Conservation (phyloP, 2,113 vertebrate species). For the Physeter macrocephalus region DNA sequence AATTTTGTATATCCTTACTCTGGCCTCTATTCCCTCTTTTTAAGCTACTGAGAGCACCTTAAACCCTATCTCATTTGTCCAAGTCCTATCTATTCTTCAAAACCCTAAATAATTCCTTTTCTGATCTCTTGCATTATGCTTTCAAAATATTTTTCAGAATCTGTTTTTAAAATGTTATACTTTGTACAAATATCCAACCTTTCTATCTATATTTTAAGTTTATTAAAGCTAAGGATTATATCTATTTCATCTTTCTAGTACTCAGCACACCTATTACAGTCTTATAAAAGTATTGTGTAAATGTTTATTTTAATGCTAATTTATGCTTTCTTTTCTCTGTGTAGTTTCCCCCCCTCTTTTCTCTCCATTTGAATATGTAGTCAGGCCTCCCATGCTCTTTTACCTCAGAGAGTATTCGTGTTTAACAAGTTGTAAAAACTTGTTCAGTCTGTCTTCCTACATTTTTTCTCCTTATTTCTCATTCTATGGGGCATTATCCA, state of each 20-base stretch:
- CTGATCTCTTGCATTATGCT: background rate
- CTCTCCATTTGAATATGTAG: background rate
- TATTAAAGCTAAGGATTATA: background rate
- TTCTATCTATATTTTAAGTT: background rate
- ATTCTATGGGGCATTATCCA: background rate
- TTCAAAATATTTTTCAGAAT: background rate
- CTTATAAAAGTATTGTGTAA: background rate
- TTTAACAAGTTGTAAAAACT: background rate
- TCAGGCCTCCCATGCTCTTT: background rate
- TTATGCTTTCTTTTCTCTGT: background rate
- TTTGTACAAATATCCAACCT: background rate
- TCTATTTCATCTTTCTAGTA: background rate
- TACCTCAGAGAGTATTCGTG: background rate
- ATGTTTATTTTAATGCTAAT: background rate
- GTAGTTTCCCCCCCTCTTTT: background rate
- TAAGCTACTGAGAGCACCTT: background rate
- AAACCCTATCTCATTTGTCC: background rate
- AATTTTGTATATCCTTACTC: background rate
- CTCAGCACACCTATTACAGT: background rate
- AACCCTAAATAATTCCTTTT: background rate
- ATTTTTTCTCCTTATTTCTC: background rate
- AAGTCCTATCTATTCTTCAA: background rate
- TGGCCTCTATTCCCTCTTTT: rapidly evolving
- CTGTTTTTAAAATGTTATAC: background rate
- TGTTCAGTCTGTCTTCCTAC: background rate